phyloP scores from a whole-genome alignment of 2,797 vertebrate genomes.

The Aratinga solstitialis region DNA sequence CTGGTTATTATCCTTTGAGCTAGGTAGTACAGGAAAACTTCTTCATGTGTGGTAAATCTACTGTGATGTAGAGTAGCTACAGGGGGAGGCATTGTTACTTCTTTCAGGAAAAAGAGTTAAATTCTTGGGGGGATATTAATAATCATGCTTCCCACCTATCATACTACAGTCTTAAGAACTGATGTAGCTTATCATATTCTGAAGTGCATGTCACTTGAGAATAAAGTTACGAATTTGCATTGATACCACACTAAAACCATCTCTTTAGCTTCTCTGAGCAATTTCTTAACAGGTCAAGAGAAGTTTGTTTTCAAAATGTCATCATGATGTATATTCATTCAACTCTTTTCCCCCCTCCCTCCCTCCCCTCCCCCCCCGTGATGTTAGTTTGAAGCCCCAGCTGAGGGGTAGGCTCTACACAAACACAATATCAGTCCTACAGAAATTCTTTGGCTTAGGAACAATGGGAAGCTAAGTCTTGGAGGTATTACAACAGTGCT shows the following conservation, averaged over 20 bases:
- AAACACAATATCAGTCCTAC: neutral
- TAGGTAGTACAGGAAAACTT: neutral
- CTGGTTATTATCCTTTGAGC: neutral
- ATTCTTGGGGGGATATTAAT: neutral
- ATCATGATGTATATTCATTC: neutral
- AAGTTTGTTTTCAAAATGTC: neutral
- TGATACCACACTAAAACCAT: neutral
- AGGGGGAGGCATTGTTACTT: neutral
- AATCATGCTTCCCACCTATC: neutral
- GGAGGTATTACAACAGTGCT: neutral
- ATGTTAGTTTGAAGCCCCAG: neutral
- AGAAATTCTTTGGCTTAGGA: neutral
- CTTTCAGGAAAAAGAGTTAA: neutral
- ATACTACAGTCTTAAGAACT: neutral
- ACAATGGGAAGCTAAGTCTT: neutral
- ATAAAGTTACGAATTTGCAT: neutral
- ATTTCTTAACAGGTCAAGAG: neutral
- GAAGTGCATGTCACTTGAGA: neutral
- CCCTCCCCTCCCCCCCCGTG: too few species aligned
- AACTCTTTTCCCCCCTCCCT: accelerated
- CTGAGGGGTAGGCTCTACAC: neutral
- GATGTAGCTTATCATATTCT: neutral
- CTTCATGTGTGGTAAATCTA: neutral
- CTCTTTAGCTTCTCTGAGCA: neutral
- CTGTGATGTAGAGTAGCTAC: neutral